phyloP scores from a whole-genome alignment of 2,113 vertebrate species.

The Anthoscopus minutus region DNA sequence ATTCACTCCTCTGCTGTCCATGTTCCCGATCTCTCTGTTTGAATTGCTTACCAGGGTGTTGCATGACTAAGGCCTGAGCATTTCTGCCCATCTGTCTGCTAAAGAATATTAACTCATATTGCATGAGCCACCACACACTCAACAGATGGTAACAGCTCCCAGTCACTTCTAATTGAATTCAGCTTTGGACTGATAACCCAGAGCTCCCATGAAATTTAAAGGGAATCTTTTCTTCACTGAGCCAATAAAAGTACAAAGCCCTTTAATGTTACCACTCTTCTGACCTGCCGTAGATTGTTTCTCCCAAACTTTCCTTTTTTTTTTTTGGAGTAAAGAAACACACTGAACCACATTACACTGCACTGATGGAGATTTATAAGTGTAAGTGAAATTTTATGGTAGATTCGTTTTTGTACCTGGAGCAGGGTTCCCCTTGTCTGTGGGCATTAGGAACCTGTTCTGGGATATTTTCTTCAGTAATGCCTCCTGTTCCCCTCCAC shows the following conservation, averaged over 20 bases:
- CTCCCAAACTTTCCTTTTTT: background rate
- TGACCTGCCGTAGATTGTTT: background rate
- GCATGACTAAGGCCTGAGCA: slow-evolving; percentile 22
- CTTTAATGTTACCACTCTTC: background rate
- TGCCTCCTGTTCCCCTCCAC: background rate
- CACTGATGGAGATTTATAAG: background rate
- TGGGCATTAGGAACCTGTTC: background rate
- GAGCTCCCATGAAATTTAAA: background rate
- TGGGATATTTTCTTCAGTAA: background rate
- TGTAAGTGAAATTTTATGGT: background rate
- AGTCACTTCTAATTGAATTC: slow-evolving; percentile 26
- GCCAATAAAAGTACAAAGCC: background rate
- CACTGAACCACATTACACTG: background rate
- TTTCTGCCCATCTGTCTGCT: slow-evolving; percentile 57
- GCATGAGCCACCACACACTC: slow-evolving; percentile 29
- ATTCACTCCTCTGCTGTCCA: background rate
- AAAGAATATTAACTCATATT: slow-evolving; percentile 21
- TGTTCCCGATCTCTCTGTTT: background rate
- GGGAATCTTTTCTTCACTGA: background rate
- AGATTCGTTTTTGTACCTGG: background rate
- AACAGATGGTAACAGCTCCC: slow-evolving; percentile 46
- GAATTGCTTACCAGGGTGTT: background rate
- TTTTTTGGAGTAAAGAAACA: background rate
- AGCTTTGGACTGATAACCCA: slow-evolving; percentile 4
- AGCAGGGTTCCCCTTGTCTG: background rate